These are phyloP conservation scores for Cosmia trapezina DNA, from an alignment of 2,888 invertebrate species.

Conservation along the genomic window DNA sequence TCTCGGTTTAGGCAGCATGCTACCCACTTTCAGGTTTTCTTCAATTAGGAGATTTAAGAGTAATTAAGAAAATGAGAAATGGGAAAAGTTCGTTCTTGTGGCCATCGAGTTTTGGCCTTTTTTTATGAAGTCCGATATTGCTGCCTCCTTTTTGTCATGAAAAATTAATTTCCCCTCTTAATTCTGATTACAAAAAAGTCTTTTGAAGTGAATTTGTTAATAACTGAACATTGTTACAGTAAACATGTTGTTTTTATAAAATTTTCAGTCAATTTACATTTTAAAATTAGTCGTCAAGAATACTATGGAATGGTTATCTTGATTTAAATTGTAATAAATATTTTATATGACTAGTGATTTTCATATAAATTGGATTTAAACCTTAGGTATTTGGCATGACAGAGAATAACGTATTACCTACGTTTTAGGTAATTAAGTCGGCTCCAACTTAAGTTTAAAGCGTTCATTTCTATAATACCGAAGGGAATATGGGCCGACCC, in stretches of 20 bases:
- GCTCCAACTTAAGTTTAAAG: conserved; percentile 55
- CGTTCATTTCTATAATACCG: conserved; percentile 50
- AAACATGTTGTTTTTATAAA: conserved; percentile 33
- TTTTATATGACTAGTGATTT: conserved; percentile 33
- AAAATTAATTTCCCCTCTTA: conserved; percentile 77
- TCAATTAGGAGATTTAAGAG: conserved; percentile 82
- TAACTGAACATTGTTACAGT: conserved; percentile 62
- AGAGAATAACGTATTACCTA: conserved; percentile 42
- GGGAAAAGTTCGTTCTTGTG: conserved; percentile 84
- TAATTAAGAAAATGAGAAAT: conserved; percentile 87
- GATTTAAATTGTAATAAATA: conserved; percentile 40
- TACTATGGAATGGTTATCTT: conserved; percentile 29
- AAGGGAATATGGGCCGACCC: conserved; percentile 42
- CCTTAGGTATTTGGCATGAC: conserved; percentile 35
- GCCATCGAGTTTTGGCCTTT: conserved; percentile 80
- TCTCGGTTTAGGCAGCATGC: conserved; percentile 58
- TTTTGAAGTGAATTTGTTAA: conserved; percentile 65
- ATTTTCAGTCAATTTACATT: conserved; percentile 34
- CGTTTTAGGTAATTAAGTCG: conserved; percentile 56
- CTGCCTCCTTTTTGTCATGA: conserved; percentile 76
- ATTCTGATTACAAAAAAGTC: conserved; percentile 72
- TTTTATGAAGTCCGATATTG: conserved; percentile 82
- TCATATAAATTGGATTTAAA: conserved; percentile 53
- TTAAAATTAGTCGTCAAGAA: conserved; percentile 36
- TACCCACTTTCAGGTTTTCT: conserved; percentile 73